phyloP scores from a whole-genome alignment of 35 echinoderm and acorn worm genomes.

The Nesometra sesokonis region DNA sequence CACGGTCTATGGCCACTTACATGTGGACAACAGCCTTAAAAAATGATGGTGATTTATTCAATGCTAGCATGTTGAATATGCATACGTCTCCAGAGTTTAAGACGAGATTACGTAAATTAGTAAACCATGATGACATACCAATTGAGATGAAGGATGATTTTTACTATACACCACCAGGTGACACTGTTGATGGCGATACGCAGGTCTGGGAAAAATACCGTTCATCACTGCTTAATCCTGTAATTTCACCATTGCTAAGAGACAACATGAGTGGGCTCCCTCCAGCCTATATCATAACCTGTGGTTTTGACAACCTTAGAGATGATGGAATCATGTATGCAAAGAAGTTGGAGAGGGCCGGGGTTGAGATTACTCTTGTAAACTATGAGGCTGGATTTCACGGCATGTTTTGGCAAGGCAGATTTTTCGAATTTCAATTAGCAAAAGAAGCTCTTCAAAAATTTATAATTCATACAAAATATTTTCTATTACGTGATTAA shows the following conservation, averaged over 20 bases:
- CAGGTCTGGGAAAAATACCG: slow-evolving; percentile 23
- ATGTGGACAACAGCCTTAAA: slow-evolving; percentile 12
- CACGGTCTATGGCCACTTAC: neutral
- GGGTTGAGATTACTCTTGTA: slow-evolving; percentile 34
- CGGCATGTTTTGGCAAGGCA: slow-evolving; percentile 31
- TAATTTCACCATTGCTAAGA: slow-evolving; percentile 36
- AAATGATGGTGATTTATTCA: slow-evolving; percentile 15
- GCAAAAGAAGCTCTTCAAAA: neutral
- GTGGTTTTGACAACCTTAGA: slow-evolving; percentile 67
- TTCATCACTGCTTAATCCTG: slow-evolving; percentile 25
- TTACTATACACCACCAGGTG: slow-evolving; percentile 1
- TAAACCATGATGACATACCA: slow-evolving; percentile 31
- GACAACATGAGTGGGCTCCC: slow-evolving; percentile 46
- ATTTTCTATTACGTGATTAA: neutral
- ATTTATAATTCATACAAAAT: neutral
- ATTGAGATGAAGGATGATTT: slow-evolving; percentile 8
- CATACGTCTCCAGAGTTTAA: slow-evolving; percentile 16
- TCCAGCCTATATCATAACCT: slow-evolving; percentile 59
- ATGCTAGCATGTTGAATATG: slow-evolving; percentile 6
- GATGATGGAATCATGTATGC: slow-evolving; percentile 72
- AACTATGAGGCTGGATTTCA: slow-evolving; percentile 82
- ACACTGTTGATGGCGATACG: slow-evolving; percentile 23
- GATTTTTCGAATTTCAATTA: slow-evolving; percentile 20
- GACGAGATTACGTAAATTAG: slow-evolving; percentile 5
- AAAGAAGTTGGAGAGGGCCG: slow-evolving; percentile 24